Percentiles rank a stretch among this genome's conserved stretches.
phyloP scores from a whole-genome alignment of 2,113 vertebrate genomes.

The Progne subis region DNA sequence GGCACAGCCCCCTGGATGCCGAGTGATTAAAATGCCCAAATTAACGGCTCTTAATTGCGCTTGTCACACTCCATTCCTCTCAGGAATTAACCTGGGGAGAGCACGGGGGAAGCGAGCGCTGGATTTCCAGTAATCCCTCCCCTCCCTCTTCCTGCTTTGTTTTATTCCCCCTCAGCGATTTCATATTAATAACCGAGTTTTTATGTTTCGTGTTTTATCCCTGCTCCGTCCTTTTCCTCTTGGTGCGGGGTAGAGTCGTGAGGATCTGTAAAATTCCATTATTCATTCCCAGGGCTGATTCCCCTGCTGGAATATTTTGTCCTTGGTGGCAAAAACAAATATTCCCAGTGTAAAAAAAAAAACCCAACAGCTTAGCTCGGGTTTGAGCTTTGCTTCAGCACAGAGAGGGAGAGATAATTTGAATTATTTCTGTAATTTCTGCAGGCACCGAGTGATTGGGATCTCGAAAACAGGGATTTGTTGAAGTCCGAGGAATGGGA shows the following conservation, averaged over 20 bases:
- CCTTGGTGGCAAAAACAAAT: background rate
- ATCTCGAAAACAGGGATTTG: background rate
- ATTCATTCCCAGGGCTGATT: rapidly evolving
- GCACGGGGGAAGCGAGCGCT: background rate
- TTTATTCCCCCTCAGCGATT: background rate
- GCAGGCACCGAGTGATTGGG: rapidly evolving
- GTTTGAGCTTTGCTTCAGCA: background rate
- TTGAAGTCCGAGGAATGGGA: rapidly evolving
- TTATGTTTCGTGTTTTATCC: rapidly evolving
- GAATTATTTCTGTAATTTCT: background rate
- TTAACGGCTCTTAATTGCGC: background rate
- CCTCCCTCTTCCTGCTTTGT: background rate
- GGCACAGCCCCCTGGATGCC: background rate
- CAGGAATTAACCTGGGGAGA: background rate
- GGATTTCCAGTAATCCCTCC: background rate
- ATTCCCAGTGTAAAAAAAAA: background rate
- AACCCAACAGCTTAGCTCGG: background rate
- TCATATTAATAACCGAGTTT: background rate
- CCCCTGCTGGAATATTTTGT: rapidly evolving
- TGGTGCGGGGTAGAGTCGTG: rapidly evolving
- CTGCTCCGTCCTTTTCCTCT: background rate
- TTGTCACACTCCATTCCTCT: background rate
- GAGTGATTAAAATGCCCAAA: background rate
- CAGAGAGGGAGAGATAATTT: background rate
- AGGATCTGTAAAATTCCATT: background rate